phyloP scores from a whole-genome alignment of 2,888 invertebrate genomes.

The Graphium colonna region DNA sequence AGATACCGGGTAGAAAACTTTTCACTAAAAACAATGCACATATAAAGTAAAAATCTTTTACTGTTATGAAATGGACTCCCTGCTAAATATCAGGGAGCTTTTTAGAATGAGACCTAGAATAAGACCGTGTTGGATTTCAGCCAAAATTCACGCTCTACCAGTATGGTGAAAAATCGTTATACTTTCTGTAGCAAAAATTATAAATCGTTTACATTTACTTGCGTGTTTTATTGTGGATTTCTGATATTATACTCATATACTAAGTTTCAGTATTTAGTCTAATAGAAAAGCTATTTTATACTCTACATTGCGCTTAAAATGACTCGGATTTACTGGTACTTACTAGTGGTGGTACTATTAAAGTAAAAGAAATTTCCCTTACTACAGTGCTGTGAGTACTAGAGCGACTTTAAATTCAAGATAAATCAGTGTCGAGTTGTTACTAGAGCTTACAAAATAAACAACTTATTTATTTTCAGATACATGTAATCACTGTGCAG shows the following conservation, averaged over 20 bases:
- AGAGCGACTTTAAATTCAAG: no score
- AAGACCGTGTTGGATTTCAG: conserved; percentile 14
- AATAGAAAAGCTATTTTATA: background rate
- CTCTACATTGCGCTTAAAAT: background rate
- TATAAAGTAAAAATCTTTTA: background rate
- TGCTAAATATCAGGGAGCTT: conserved; percentile 4
- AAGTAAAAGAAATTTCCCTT: no score
- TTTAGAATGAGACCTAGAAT: conserved; percentile 1
- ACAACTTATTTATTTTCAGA: no score
- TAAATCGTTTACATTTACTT: background rate
- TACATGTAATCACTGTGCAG: no score
- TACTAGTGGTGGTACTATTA: no score
- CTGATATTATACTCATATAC: background rate
- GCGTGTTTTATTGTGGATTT: background rate
- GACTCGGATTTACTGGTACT: no score
- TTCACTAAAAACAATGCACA: no score
- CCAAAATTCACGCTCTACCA: conserved; percentile 10
- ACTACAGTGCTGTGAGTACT: no score
- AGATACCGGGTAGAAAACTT: no score
- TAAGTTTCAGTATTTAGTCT: background rate
- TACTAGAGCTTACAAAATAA: no score
- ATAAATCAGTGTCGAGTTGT: no score
- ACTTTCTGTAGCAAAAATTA: background rate
- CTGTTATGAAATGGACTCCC: background rate
- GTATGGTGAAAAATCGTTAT: background rate